Percentiles rank a stretch among this genome's conserved stretches.
These are phyloP conservation scores for Australoheros facetus DNA, from an alignment of 2,797 vertebrate species.

Conservation along the genomic window DNA sequence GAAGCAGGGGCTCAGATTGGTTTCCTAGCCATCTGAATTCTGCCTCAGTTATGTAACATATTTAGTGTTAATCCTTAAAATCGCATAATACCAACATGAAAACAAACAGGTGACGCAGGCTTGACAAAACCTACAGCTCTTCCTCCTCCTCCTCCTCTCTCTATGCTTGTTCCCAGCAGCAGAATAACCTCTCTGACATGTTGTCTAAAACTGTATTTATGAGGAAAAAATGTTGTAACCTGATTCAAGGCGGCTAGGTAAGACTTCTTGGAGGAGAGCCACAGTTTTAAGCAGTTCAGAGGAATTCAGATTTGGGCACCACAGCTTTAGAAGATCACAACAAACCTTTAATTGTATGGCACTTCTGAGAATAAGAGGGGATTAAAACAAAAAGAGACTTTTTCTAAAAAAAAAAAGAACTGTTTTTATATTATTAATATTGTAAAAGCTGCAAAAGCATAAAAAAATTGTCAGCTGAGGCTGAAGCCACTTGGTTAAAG, in stretches of 20 bases:
- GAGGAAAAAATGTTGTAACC: background rate
- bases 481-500: conserved; percentile 43
- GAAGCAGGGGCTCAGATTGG: conserved; percentile 11
- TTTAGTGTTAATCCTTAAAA: conserved; percentile 42
- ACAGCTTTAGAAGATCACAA: conserved; percentile 65
- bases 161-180: background rate
- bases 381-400: conserved; percentile 44
- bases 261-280: conserved; percentile 37
- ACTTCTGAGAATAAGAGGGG: conserved; percentile 37
- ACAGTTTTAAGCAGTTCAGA: conserved; percentile 49
- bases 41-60: conserved; percentile 45
- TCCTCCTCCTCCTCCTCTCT: background rate
- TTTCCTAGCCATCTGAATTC: conserved; percentile 28
- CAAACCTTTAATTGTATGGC: conserved; percentile 62
- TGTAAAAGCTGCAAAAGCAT: conserved; percentile 35
- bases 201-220: conserved; percentile 12
- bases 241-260: background rate
- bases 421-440: conserved; percentile 40
- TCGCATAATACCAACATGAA: conserved; percentile 27
- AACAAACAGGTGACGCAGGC: conserved; percentile 35
- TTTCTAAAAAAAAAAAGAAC: conserved; percentile 23
- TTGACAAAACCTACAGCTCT: background rate
- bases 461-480: conserved; percentile 32
- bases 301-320: conserved; percentile 53
- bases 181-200: background rate